phyloP scores from a whole-genome alignment of 2,888 invertebrate species.

The Rugalucina vietnamica region DNA sequence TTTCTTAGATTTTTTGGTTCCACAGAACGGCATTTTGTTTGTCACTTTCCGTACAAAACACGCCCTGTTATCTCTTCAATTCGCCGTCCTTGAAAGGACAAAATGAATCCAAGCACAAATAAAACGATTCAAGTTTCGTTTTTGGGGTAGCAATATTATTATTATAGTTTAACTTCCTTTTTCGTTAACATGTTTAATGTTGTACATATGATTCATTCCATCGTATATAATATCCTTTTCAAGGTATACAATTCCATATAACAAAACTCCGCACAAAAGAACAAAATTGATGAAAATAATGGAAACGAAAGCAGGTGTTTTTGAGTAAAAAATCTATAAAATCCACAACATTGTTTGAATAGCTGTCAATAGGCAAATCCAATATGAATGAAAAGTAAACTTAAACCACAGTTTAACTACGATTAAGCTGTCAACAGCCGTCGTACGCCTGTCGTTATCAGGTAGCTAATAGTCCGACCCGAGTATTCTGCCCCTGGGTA shows the following conservation, averaged over 20 bases:
- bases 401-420: background rate
- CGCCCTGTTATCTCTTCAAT: background rate
- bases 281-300: background rate
- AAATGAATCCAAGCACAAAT: too few species aligned
- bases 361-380: conserved; percentile 1
- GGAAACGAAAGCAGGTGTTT: background rate
- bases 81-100: background rate
- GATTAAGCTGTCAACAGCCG: conserved; percentile 3
- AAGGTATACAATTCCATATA: too few species aligned
- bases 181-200: too few species aligned
- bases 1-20: conserved; percentile 20
- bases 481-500: background rate
- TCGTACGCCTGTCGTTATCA: background rate
- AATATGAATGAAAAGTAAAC: background rate
- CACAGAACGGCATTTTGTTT: conserved; percentile 28
- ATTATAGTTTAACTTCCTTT: too few species aligned
- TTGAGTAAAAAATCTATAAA: background rate
- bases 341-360: background rate
- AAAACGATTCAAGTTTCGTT: conserved; percentile 13
- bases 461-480: background rate
- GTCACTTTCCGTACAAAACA: background rate
- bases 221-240: too few species aligned
- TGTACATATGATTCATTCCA: too few species aligned
- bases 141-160: too few species aligned
- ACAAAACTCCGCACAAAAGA: background rate